Evolutionary conservation across 2,888 invertebrate genomes (phyloP), one percentile per base, ranked within the genome.

Genomic region (Eupithecia subumbrata): DNA sequence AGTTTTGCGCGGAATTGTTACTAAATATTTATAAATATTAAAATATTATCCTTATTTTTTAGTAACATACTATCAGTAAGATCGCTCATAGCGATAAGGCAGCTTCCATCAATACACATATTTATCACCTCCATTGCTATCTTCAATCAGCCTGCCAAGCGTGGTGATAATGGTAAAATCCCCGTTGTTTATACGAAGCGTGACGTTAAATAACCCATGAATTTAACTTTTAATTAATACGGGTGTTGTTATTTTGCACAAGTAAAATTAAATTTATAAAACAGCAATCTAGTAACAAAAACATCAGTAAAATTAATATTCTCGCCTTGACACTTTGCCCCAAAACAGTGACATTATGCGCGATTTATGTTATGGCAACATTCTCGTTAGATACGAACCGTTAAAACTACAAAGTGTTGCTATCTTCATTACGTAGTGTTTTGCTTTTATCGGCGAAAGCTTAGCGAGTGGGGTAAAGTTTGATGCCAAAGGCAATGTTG

Each of bases 281-380:
- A 52, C 52, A n/a, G 52, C 52, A 52, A 52, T n/a, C 22, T 22
- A 56, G 2, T 22, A 25, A 60, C 25, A 25, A 60, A 60, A 25
- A 60, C 60, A 60, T 60, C 22, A 25, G 60, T 60, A 25, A 25
- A 60, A 60, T 60, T 60, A 60, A 25, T 60, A 60, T 60, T 60
- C 60, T 60, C 25, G 25, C 25, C 56, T 14, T 25, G 22, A 60
- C 60, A 25, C 22, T 60, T 12, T 60, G 12, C 60, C 25, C 60
- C 60, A 60, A 60, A 60, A 60, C 60, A 60, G 12, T 60, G 25
- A 60, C 25, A 60, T 60, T 25, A 60, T 60, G 22, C 60, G 25
- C 22, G 25, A 60, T 60, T 25, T 25, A 60, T 60, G 14, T 14
- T 14, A 25, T 60, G 9, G 5, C 25, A 60, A 60, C 60, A 60